Evolutionary conservation across 2,888 invertebrate species (phyloP).

Genomic region (Macrostomum cliftonense): DNA sequence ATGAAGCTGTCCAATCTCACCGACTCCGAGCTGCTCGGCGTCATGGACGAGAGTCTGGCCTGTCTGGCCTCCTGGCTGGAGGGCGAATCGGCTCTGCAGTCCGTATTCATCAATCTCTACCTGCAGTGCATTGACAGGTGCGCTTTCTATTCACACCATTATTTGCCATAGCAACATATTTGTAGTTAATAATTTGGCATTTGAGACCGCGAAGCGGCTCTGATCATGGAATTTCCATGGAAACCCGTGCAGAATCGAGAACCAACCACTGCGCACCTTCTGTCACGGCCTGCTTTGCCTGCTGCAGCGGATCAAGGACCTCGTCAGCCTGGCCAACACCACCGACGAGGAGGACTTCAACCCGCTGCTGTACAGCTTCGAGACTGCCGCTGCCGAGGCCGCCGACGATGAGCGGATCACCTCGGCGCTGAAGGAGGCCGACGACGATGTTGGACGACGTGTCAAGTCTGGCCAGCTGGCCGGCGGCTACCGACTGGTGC

Average conservation of each 20-base stretch:
- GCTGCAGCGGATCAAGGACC: too few relatives aligned
- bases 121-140: conserved; percentile 44
- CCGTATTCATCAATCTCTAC: conserved; percentile 85
- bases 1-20: conserved; percentile 44
- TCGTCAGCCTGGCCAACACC: not conserved
- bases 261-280: too few relatives aligned
- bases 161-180: too few relatives aligned
- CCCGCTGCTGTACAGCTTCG: conserved; percentile 70
- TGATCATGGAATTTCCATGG: too few relatives aligned
- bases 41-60: conserved; percentile 77
- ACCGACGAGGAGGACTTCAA: conserved; percentile 69
- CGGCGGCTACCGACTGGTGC: too few relatives aligned
- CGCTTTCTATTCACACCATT: too few relatives aligned
- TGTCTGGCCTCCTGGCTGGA: conserved; percentile 88
- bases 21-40: conserved; percentile 62
- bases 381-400: conserved; percentile 50
- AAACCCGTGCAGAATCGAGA: too few relatives aligned
- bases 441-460: conserved; percentile 53
- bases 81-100: conserved; percentile 70
- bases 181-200: too few relatives aligned
- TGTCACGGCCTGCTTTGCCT: too few relatives aligned
- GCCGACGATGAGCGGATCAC: conserved; percentile 60
- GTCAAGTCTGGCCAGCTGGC: too few relatives aligned
- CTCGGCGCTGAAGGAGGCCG: conserved; percentile 65
- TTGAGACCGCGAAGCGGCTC: too few relatives aligned